Conservation (phyloP, 1,140 invertebrate genomes). For the Onthophagus taurus region DNA sequence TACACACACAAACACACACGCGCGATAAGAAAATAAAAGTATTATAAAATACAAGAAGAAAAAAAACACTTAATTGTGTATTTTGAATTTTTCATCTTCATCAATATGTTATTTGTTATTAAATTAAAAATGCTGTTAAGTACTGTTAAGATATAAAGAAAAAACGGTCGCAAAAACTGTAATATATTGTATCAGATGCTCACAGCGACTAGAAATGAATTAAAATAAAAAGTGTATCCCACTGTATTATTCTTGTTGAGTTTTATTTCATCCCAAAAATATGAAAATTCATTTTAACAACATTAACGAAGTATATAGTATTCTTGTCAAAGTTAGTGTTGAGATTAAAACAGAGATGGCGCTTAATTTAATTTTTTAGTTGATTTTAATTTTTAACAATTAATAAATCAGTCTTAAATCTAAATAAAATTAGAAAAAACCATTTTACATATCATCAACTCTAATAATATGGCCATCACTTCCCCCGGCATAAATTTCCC, state of each 20-base stretch:
- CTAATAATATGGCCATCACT: slow-evolving; percentile 35
- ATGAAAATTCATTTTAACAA: background rate
- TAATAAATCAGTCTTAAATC: background rate
- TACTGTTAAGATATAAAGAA: slow-evolving; percentile 40
- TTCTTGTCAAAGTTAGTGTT: too few relatives aligned
- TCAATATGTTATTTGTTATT: slow-evolving; percentile 41
- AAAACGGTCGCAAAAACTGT: slow-evolving; percentile 34
- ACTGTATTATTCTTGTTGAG: slow-evolving; percentile 21
- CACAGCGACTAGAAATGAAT: slow-evolving; percentile 37
- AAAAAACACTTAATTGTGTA: slow-evolving; percentile 27
- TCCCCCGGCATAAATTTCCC: slow-evolving; percentile 34
- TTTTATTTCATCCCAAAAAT: background rate
- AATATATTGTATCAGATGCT: slow-evolving; percentile 39
- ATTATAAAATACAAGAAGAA: slow-evolving; percentile 5
- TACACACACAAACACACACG: background rate
- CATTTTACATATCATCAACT: slow-evolving; percentile 20
- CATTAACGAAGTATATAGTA: too few relatives aligned
- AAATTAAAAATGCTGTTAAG: slow-evolving; percentile 40
- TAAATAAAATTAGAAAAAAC: background rate
- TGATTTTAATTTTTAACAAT: background rate
- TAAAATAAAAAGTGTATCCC: slow-evolving; percentile 38
- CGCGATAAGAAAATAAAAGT: background rate
- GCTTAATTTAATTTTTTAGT: too few relatives aligned
- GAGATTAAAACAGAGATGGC: too few relatives aligned
- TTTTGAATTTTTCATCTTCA: slow-evolving; percentile 36